Conservation (phyloP, 2,888 invertebrate genomes). For the Lochmaea capreae region DNA sequence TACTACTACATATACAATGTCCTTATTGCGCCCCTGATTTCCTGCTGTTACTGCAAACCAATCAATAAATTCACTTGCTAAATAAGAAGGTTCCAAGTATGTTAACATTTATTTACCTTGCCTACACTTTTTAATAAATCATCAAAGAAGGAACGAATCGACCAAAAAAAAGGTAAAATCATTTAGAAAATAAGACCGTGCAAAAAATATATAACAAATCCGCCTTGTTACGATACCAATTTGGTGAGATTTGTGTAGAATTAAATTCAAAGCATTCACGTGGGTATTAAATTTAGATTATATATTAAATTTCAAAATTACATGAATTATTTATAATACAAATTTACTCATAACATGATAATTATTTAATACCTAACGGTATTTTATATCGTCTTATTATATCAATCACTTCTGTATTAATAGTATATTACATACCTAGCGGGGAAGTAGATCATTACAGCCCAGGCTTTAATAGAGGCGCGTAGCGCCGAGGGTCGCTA, state of each 20-base stretch:
- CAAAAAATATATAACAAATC: background rate
- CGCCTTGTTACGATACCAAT: background rate
- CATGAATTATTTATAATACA: background rate
- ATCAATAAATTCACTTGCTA: background rate
- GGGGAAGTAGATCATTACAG: no score
- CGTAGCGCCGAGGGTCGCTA: no score
- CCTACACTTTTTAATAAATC: conserved; percentile 3
- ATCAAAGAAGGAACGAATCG: background rate
- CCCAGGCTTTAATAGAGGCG: no score
- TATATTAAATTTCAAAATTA: background rate
- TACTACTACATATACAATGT: background rate
- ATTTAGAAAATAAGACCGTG: background rate
- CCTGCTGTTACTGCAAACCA: background rate
- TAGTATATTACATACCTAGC: no score
- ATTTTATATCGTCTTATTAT: background rate
- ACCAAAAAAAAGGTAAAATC: background rate
- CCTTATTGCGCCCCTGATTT: background rate
- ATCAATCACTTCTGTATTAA: background rate
- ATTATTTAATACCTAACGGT: background rate
- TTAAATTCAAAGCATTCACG: background rate
- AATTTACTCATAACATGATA: background rate
- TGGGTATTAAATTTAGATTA: background rate
- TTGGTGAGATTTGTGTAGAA: background rate
- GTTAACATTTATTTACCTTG: background rate
- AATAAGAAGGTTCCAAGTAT: background rate